Evolutionary conservation across 2,113 vertebrate species (phyloP).

Genomic region (Ovis aries): ARS-UI_Ramb_v3.0 NC_056057.1:72410501-72411000

Average conservation of each 20-base stretch:
- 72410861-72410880: not conserved
- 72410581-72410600: not conserved
- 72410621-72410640: not conserved
- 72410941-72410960: not conserved
- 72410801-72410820: not conserved
- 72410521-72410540: not conserved
- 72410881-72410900: not conserved
- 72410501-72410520: not conserved
- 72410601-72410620: not conserved
- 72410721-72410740: not conserved
- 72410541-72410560: not conserved
- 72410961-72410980: not conserved
- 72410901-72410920: not conserved
- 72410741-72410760: not conserved
- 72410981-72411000: not conserved
- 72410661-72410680: not conserved
- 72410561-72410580: not conserved
- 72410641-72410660: not conserved
- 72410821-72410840: not conserved
- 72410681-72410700: not conserved
- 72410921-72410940: not conserved
- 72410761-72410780: not conserved
- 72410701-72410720: not conserved
- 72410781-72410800: not conserved
- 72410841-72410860: not conserved